Evolutionary conservation across 2,888 invertebrate species (phyloP).

Genomic region (Lordiphosa andalusiaca): DNA sequence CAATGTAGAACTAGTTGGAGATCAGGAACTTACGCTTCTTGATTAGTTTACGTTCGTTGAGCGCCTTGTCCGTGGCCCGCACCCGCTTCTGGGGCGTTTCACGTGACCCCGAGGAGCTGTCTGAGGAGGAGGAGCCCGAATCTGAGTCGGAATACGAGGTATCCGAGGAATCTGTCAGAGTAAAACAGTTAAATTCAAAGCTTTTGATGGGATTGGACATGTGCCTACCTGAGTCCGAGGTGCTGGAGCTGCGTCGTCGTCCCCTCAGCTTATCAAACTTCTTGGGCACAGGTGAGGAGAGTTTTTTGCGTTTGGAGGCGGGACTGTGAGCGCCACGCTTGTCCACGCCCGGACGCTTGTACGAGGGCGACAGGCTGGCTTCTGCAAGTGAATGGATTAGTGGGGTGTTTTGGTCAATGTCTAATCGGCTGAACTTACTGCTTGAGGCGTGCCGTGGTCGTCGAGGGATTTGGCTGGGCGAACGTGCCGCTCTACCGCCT

Average conservation of each 20-base stretch:
- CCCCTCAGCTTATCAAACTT: slow-evolving; percentile 66
- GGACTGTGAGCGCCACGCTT: slow-evolving; percentile 75
- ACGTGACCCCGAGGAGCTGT: slow-evolving; percentile 77
- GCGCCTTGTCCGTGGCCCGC: slow-evolving; percentile 68
- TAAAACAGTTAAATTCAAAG: background rate
- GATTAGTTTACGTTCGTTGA: slow-evolving; percentile 74
- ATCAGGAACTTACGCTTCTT: slow-evolving; percentile 75
- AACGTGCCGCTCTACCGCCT: slow-evolving; percentile 58
- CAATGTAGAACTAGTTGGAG: no score
- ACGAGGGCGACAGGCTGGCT: slow-evolving; percentile 69
- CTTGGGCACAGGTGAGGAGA: slow-evolving; percentile 69
- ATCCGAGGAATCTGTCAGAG: slow-evolving; percentile 68
- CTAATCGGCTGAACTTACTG: slow-evolving; percentile 44
- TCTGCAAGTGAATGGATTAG: slow-evolving; percentile 32
- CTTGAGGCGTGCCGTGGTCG: slow-evolving; percentile 77
- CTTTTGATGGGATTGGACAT: no score
- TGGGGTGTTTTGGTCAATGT: background rate
- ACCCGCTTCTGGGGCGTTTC: slow-evolving; percentile 74
- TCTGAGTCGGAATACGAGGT: slow-evolving; percentile 79
- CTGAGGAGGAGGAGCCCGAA: slow-evolving; percentile 79
- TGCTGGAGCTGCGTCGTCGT: slow-evolving; percentile 76
- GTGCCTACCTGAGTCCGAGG: slow-evolving; percentile 77
- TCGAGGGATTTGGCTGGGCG: slow-evolving; percentile 72
- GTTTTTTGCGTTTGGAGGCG: slow-evolving; percentile 74
- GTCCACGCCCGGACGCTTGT: slow-evolving; percentile 67